A percentile compares a stretch with the other conserved stretches of the same genome.
These are phyloP conservation scores for Himalopsyche kuldschensis DNA, from an alignment of 2,888 invertebrate species.

Conservation along the genomic window DNA sequence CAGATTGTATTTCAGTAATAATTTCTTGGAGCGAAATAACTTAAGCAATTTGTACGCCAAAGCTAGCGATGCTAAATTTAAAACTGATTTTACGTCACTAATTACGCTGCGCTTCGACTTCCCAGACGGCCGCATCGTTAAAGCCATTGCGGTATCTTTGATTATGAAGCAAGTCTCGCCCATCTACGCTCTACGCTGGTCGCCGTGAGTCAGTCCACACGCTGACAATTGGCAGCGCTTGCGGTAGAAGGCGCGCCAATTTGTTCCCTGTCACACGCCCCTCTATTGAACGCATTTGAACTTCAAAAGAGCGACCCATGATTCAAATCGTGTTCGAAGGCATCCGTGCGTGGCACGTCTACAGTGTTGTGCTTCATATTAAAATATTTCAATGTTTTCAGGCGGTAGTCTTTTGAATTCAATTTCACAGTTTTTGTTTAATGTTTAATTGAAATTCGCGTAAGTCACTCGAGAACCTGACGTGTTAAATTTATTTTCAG, in stretches of 20 bases:
- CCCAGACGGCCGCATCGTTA: no score
- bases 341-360: constrained; percentile 21
- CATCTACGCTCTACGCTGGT: no score
- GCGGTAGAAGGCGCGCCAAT: constrained; percentile 22
- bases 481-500: background rate
- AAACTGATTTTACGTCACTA: no score
- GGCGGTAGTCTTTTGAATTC: background rate
- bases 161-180: no score
- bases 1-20: no score
- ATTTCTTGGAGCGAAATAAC: no score
- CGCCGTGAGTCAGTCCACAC: no score
- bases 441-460: background rate
- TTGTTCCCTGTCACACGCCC: constrained; percentile 13
- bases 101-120: no score
- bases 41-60: no score
- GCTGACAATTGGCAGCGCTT: constrained; percentile 8
- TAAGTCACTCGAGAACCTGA: background rate
- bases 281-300: constrained; percentile 18
- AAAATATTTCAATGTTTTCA: background rate
- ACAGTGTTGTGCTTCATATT: background rate
- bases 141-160: no score
- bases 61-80: no score
- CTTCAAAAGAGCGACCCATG: background rate
- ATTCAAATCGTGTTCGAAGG: constrained; percentile 26
- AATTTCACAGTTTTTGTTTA: background rate